A percentile compares a stretch with the other conserved stretches of the same genome.
Conservation (phyloP, 64 coral and sea anemone genomes). For the Stylophora pistillata region DNA sequence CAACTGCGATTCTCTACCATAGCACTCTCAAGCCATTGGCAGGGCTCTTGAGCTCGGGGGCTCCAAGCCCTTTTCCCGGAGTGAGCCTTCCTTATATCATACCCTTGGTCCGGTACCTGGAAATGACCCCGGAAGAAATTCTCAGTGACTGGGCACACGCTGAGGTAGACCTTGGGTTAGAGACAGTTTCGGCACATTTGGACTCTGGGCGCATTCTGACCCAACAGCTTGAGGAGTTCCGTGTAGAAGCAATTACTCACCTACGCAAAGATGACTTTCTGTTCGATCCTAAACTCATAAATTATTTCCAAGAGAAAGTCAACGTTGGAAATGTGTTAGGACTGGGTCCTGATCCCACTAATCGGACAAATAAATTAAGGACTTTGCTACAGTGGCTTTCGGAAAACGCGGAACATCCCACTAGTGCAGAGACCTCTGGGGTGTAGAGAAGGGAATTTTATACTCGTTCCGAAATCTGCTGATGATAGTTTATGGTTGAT, state of each 20-base stretch:
- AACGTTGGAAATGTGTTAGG: slow-evolving; percentile 64
- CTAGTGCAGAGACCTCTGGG: neutral
- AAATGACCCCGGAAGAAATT: slow-evolving; percentile 77
- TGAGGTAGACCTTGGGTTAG: slow-evolving; percentile 70
- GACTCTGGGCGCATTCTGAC: slow-evolving; percentile 71
- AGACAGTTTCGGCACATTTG: slow-evolving; percentile 71
- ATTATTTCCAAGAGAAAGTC: slow-evolving; percentile 74
- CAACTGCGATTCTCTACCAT: slow-evolving; percentile 74
- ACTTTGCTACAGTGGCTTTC: slow-evolving; percentile 87
- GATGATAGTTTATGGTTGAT: too few relatives aligned
- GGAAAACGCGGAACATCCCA: slow-evolving; percentile 73
- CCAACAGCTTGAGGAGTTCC: slow-evolving; percentile 68
- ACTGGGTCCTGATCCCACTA: slow-evolving; percentile 51
- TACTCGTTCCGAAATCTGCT: neutral
- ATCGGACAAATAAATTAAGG: slow-evolving; percentile 60
- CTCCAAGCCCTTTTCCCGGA: slow-evolving; percentile 91
- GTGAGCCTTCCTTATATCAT: slow-evolving; percentile 88
- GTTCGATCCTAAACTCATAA: slow-evolving; percentile 33
- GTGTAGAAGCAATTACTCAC: slow-evolving; percentile 25
- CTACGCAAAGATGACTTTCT: neutral
- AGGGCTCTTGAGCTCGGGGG: slow-evolving; percentile 75
- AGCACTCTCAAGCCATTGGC: slow-evolving; percentile 86
- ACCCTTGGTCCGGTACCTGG: slow-evolving; percentile 73
- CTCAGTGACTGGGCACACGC: slow-evolving; percentile 64
- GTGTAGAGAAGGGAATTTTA: neutral